These are phyloP conservation scores for Larimichthys crocea DNA, from an alignment of 2,113 vertebrate genomes.

Conservation along the genomic window DNA sequence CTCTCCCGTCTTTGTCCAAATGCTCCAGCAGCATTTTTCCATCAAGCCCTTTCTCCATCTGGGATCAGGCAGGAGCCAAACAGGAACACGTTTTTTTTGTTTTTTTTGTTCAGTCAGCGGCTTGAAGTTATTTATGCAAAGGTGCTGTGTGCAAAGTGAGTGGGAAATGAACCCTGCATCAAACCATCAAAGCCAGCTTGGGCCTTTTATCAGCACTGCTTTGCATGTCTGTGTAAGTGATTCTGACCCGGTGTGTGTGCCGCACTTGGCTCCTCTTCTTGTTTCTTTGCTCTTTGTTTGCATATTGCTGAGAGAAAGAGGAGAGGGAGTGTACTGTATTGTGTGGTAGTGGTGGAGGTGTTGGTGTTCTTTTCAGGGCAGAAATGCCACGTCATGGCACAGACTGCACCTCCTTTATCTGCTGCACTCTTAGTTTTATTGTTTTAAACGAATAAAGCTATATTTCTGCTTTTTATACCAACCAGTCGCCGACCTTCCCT, in stretches of 20 bases:
- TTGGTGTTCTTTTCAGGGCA: slow-evolving; percentile 9
- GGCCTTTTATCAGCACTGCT: slow-evolving; percentile 46
- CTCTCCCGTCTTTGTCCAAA: slow-evolving; percentile 3
- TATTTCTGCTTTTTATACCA: neutral
- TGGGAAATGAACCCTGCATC: neutral
- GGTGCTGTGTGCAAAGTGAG: slow-evolving; percentile 25
- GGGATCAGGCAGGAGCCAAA: slow-evolving; percentile 47
- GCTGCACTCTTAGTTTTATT: neutral
- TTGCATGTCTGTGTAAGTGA: slow-evolving; percentile 52
- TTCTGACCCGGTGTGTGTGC: slow-evolving; percentile 25
- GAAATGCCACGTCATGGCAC: neutral
- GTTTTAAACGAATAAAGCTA: neutral
- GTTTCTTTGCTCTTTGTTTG: slow-evolving; percentile 45
- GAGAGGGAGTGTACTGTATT: neutral
- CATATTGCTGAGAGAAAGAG: slow-evolving; percentile 20
- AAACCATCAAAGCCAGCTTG: slow-evolving; percentile 25
- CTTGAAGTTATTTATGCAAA: slow-evolving; percentile 53
- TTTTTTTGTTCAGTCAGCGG: neutral
- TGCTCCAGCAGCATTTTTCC: slow-evolving; percentile 39
- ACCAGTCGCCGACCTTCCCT: no score
- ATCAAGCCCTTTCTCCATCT: slow-evolving; percentile 31
- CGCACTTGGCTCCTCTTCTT: slow-evolving; percentile 34
- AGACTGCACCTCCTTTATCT: neutral
- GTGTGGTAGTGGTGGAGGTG: slow-evolving; percentile 1
- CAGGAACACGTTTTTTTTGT: slow-evolving; percentile 13